Evolutionary conservation across 1,140 invertebrate species (phyloP).

Genomic region (Leptestheria dahalacensis): DNA sequence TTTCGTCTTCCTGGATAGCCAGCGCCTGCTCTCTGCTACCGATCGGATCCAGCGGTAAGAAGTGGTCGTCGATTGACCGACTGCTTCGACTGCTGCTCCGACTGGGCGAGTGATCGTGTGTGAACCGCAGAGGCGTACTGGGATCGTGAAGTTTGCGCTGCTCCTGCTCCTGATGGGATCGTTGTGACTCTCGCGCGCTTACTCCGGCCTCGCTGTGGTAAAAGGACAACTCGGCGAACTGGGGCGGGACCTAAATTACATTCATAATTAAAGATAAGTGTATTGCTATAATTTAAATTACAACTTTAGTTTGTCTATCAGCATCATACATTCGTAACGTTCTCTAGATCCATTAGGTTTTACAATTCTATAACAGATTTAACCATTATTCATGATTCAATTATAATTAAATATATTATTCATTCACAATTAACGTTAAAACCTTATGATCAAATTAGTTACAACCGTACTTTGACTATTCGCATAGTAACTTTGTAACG

Average conservation of each 20-base stretch:
- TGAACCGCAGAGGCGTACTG: conserved; percentile 16
- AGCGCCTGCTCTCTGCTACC: conserved; percentile 5
- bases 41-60: neutral
- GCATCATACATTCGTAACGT: too few species aligned
- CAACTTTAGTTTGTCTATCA: too few species aligned
- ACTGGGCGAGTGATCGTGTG: neutral
- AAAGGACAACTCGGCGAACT: conserved; percentile 57
- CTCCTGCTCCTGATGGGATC: conserved; percentile 18
- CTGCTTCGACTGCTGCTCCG: neutral
- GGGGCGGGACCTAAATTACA: conserved; percentile 30
- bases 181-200: conserved; percentile 28
- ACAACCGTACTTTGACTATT: too few species aligned
- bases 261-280: neutral
- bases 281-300: neutral
- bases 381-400: too few species aligned
- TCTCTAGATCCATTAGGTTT: too few species aligned
- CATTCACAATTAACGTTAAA: too few species aligned
- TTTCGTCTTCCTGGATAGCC: conserved; percentile 17
- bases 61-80: conserved; percentile 1
- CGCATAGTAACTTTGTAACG: too few species aligned
- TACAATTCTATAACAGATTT: too few species aligned
- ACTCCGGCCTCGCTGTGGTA: conserved; percentile 51
- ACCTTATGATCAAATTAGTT: too few species aligned
- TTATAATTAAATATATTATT: too few species aligned
- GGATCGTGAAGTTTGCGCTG: conserved; percentile 17